phyloP scores from a whole-genome alignment of 2,888 invertebrate genomes.

The Dione juno region DNA sequence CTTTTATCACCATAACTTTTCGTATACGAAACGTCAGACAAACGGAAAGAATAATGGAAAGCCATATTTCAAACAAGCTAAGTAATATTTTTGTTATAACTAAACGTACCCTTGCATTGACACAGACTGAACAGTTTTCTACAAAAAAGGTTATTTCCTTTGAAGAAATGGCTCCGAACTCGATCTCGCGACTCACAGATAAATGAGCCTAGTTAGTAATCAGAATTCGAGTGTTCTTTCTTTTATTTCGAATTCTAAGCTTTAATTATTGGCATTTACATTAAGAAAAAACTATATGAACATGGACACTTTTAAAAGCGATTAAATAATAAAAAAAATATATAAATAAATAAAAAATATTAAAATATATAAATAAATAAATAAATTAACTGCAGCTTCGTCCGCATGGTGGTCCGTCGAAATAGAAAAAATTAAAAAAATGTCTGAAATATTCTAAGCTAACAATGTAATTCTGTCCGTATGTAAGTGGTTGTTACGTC shows the following conservation, averaged over 20 bases:
- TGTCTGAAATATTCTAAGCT: no score
- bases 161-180: constrained; percentile 47
- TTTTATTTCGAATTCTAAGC: constrained; percentile 22
- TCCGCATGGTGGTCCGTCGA: no score
- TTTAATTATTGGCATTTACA: background rate
- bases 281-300: background rate
- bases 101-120: constrained; percentile 49
- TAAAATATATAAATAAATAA: no score
- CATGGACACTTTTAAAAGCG: background rate
- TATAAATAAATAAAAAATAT: no score
- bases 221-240: constrained; percentile 28
- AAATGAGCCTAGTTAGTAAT: constrained; percentile 38
- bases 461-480: no score
- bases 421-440: no score
- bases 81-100: constrained; percentile 44
- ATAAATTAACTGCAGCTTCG: no score
- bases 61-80: constrained; percentile 40
- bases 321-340: no score
- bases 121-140: constrained; percentile 55
- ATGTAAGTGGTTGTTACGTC: no score
- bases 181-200: constrained; percentile 43
- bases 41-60: constrained; percentile 44
- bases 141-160: constrained; percentile 56
- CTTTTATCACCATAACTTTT: constrained; percentile 25
- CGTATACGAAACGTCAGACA: constrained; percentile 27